Evolutionary conservation across 2,113 vertebrate genomes (phyloP).

Genomic region (Chaetorhynchus papuensis): DNA sequence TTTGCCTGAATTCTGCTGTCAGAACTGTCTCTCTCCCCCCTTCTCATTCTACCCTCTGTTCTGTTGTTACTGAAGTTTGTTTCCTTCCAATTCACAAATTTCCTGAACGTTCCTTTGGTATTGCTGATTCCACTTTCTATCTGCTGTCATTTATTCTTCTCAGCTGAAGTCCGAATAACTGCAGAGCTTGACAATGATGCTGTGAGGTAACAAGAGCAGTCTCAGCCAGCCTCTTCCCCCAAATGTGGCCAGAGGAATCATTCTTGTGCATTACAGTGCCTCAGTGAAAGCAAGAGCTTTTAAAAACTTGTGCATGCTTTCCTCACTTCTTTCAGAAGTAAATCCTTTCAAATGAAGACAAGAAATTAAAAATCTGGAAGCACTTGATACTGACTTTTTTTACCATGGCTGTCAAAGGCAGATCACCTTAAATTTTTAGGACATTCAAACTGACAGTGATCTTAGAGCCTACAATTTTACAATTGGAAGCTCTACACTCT

Average conservation of each 20-base stretch:
- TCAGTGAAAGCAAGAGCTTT: background rate
- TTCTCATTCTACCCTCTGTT: background rate
- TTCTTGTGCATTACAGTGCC: background rate
- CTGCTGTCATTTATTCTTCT: background rate
- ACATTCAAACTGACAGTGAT: background rate
- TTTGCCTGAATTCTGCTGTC: background rate
- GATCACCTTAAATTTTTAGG: background rate
- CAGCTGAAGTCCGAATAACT: background rate
- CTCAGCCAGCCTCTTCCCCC: background rate
- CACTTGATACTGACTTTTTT: background rate
- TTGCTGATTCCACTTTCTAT: background rate
- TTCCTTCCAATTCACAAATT: background rate
- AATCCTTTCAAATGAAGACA: background rate
- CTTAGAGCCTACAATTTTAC: background rate
- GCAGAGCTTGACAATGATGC: background rate
- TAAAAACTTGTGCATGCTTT: background rate
- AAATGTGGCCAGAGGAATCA: background rate
- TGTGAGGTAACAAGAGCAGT: background rate
- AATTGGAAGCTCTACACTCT: background rate
- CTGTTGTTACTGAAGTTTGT: background rate
- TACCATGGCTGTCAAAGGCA: background rate
- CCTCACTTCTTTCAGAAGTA: background rate
- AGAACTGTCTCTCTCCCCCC: background rate
- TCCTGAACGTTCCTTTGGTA: background rate
- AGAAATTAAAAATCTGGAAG: background rate